Conservation (phyloP, 2,113 vertebrate genomes). For the Phalacrocorax carbo region DNA sequence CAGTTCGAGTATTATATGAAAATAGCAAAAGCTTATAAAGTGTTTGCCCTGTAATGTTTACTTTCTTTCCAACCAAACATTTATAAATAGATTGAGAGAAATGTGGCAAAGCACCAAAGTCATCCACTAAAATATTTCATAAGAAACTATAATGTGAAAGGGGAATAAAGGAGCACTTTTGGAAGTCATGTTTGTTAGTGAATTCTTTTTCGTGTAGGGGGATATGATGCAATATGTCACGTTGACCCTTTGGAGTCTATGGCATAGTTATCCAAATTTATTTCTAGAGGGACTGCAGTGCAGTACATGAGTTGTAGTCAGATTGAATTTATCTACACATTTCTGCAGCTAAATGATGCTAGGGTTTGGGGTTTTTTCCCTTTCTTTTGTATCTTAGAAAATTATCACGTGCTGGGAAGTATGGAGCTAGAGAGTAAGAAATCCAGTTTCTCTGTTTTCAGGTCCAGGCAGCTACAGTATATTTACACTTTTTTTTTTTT, state of each 20-base stretch:
- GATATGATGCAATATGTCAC: conserved; percentile 47
- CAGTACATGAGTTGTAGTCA: not conserved
- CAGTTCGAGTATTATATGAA: not conserved
- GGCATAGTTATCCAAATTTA: conserved; percentile 15
- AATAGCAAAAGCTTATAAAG: conserved; percentile 26
- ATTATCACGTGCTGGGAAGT: not conserved
- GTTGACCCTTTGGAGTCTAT: conserved; percentile 19
- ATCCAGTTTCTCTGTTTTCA: not conserved
- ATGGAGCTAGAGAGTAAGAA: not conserved
- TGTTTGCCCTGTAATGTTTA: conserved; percentile 1
- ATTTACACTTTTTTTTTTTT: no score
- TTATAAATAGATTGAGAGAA: conserved; percentile 47
- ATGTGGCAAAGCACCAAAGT: conserved; percentile 21
- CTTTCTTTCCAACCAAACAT: conserved; percentile 30
- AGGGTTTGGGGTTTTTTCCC: not conserved
- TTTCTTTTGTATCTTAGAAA: not conserved
- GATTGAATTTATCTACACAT: not conserved
- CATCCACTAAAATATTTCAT: conserved; percentile 30
- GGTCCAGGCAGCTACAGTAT: not conserved
- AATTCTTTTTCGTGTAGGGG: not conserved
- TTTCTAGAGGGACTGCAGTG: not conserved
- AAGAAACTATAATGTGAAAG: conserved; percentile 49
- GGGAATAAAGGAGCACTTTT: conserved; percentile 41
- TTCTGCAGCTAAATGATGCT: not conserved
- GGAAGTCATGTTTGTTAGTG: conserved; percentile 11